These are phyloP conservation scores for Merodon equestris DNA, from an alignment of 2,888 invertebrate genomes.

Conservation along the genomic window DNA sequence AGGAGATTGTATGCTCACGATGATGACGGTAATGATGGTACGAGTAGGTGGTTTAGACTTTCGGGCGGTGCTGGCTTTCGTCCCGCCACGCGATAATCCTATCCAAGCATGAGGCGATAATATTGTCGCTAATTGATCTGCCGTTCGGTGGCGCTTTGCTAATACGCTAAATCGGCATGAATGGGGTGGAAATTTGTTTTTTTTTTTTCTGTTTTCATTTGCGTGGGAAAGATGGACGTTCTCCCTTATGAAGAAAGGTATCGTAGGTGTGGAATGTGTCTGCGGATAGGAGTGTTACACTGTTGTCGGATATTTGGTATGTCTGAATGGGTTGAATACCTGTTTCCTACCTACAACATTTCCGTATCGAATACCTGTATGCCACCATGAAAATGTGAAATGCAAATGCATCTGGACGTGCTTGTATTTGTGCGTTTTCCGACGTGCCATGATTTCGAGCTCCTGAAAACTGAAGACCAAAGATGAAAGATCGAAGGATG, in stretches of 20 bases:
- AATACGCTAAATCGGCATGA: slow-evolving; percentile 1
- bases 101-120: slow-evolving; percentile 45
- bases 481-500: too few relatives aligned
- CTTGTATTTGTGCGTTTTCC: neutral
- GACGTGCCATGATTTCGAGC: too few relatives aligned
- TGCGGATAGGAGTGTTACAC: slow-evolving; percentile 20
- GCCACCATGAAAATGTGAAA: neutral
- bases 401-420: slow-evolving; percentile 4
- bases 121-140: slow-evolving; percentile 49
- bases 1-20: slow-evolving; percentile 57
- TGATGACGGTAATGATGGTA: slow-evolving; percentile 28
- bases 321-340: slow-evolving; percentile 8
- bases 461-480: too few relatives aligned
- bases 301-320: too few relatives aligned
- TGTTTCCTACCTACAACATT: neutral
- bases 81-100: slow-evolving; percentile 37
- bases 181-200: slow-evolving; percentile 19
- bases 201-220: slow-evolving; percentile 16
- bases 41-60: slow-evolving; percentile 50
- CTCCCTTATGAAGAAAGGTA: too few relatives aligned
- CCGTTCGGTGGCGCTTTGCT: slow-evolving; percentile 42
- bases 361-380: neutral
- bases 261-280: slow-evolving; percentile 33
- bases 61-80: slow-evolving; percentile 42
- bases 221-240: slow-evolving; percentile 25